Percentiles rank a stretch among this genome's conserved stretches.
Conservation (phyloP, 2,888 invertebrate species). For the Philhelius pedissequus region DNA sequence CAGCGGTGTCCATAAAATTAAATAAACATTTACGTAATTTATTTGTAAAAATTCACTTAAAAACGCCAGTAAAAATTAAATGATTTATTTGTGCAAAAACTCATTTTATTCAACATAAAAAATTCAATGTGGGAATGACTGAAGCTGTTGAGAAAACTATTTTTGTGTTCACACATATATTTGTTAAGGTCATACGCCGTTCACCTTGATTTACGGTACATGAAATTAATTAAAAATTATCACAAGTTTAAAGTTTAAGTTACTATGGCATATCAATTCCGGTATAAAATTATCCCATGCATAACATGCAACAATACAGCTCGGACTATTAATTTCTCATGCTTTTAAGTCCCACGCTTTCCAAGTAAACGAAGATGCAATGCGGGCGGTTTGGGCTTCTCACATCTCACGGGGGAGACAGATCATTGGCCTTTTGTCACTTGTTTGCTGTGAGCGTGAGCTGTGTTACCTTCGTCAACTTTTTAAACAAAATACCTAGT, state of each 20-base stretch:
- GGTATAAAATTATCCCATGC: neutral
- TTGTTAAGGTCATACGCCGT: too few species aligned
- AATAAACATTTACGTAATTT: too few species aligned
- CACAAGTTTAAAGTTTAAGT: neutral
- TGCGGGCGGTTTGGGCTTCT: neutral
- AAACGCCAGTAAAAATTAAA: too few species aligned
- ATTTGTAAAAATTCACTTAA: too few species aligned
- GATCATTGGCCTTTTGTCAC: conserved; percentile 52
- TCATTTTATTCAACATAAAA: too few species aligned
- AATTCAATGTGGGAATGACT: too few species aligned
- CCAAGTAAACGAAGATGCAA: conserved; percentile 33
- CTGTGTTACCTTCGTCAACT: neutral
- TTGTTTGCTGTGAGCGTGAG: neutral
- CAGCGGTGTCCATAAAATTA: too few species aligned
- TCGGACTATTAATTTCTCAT: conserved; percentile 1
- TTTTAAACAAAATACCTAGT: neutral
- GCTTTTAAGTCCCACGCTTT: conserved; percentile 52
- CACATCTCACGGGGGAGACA: conserved; percentile 17
- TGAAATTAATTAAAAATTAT: too few species aligned
- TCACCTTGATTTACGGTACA: too few species aligned
- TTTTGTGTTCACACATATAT: too few species aligned
- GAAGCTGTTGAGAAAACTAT: too few species aligned
- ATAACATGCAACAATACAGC: neutral
- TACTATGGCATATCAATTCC: neutral
- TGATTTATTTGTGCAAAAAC: too few species aligned